Evolutionary conservation across 2,113 vertebrate genomes (phyloP).

Genomic region (Mionectes macconnelli): DNA sequence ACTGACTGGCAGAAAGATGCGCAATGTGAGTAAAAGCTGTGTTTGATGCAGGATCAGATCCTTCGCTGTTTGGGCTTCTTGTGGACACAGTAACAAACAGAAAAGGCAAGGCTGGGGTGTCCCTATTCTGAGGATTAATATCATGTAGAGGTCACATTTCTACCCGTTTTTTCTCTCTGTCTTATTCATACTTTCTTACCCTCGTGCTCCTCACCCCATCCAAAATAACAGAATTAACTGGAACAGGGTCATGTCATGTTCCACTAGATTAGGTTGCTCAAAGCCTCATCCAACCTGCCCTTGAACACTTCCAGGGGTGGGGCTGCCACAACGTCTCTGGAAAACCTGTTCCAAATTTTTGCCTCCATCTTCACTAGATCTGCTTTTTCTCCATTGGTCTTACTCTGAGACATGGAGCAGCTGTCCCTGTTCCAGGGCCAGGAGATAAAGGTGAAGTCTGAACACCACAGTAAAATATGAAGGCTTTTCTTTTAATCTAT

Average conservation of each 20-base stretch:
- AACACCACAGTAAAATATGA: background rate
- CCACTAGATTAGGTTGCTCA: background rate
- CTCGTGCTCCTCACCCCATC: background rate
- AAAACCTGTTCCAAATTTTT: background rate
- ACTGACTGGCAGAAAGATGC: background rate
- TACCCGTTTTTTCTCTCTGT: background rate
- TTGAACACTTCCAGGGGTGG: background rate
- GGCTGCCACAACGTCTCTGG: background rate
- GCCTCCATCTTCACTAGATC: background rate
- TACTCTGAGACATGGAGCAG: background rate
- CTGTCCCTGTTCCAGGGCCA: background rate
- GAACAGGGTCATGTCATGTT: background rate
- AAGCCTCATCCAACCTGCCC: background rate
- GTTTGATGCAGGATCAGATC: background rate
- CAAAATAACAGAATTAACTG: background rate
- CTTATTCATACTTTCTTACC: background rate
- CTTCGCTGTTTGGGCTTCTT: background rate
- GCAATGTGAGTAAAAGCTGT: rapidly evolving
- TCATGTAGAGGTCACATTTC: background rate
- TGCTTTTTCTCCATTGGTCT: background rate
- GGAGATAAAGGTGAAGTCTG: background rate
- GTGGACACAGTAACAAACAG: background rate
- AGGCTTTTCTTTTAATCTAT: background rate
- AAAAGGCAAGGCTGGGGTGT: background rate
- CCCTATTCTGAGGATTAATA: background rate